These are phyloP conservation scores for Argentina silus DNA, from an alignment of 2,797 vertebrate genomes.

Conservation along the genomic window DNA sequence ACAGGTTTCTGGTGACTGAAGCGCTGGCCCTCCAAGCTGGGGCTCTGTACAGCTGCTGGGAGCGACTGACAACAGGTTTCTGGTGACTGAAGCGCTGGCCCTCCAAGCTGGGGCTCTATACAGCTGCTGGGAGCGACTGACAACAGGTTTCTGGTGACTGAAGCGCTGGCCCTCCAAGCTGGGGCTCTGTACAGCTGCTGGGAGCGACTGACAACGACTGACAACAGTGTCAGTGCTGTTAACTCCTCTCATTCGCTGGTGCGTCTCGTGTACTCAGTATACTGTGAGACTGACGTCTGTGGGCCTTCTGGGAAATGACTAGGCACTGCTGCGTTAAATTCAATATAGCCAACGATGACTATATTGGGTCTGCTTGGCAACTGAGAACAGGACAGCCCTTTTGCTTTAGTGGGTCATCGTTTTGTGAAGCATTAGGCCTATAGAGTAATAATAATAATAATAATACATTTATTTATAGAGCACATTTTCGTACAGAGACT, in stretches of 20 bases:
- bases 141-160: too few relatives aligned
- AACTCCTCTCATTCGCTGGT: conserved; percentile 51
- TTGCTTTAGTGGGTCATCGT: background rate
- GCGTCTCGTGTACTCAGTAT: conserved; percentile 37
- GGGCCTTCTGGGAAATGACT: background rate
- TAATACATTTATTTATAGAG: too few relatives aligned
- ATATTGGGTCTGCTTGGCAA: background rate
- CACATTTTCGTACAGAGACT: too few relatives aligned
- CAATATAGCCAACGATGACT: conserved; percentile 4
- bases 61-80: conserved; percentile 42
- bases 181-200: conserved; percentile 38
- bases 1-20: conserved; percentile 57
- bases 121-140: conserved; percentile 26
- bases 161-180: too few relatives aligned
- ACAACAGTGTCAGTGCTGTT: conserved; percentile 57
- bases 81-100: conserved; percentile 45
- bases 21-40: conserved; percentile 51
- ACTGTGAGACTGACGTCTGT: background rate
- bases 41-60: conserved; percentile 35
- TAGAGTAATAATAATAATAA: background rate
- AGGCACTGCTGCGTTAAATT: background rate
- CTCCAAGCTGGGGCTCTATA: conserved; percentile 51
- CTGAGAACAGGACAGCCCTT: background rate
- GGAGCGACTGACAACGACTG: conserved; percentile 42
- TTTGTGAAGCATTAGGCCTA: background rate